Evolutionary conservation across 2,888 invertebrate genomes (phyloP), one percentile per base, ranked within the genome.

Genomic region (Parochlus steinenii): DNA sequence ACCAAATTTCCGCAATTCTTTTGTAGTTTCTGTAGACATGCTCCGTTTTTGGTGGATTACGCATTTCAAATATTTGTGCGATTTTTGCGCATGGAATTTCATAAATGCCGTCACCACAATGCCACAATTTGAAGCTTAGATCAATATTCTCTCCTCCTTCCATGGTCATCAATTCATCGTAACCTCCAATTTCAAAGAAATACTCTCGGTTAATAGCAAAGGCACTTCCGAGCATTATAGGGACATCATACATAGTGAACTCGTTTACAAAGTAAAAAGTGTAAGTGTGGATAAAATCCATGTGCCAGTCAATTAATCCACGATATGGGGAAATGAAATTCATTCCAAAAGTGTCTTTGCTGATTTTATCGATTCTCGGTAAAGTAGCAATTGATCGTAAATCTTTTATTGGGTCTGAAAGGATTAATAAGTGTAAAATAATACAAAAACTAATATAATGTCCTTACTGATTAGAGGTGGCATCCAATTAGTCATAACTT

Each of bases 111-210:
- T 92, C 92, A n/a, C 87, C 87, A 54, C 92, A 93, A 61, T 90
- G 90, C 92, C 93, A 92, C 33, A 92, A 75, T 69, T 93, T 93
- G 51, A 95, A 95, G 41, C 92, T 92, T n/a, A 95, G 65, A 52
- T 95, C 95, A 50, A 92, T 95, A 54, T 33, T 33, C 25, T 33
- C 25, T 5, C 36, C 95, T 16, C 95, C 95, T 95, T 95, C 95
- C 44, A 95, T 93, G 49, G 92, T 87, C 2, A 90, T 61, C 0
- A 86, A 85, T 37, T 78, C 77, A 50, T 90, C 90, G 50, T 90
- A 90, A 0, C 93, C 95, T 2, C 90, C 95, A 25, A 95, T 59
- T 90, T 92, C 92, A 60, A 97, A 97, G 60, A 97, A 97, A 7
- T 28, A 36, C 43, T 74, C 70, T 1, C 75, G 62, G 39, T 78